Conservation (phyloP, 2,797 vertebrate species). For the Tapera naevia region DNA sequence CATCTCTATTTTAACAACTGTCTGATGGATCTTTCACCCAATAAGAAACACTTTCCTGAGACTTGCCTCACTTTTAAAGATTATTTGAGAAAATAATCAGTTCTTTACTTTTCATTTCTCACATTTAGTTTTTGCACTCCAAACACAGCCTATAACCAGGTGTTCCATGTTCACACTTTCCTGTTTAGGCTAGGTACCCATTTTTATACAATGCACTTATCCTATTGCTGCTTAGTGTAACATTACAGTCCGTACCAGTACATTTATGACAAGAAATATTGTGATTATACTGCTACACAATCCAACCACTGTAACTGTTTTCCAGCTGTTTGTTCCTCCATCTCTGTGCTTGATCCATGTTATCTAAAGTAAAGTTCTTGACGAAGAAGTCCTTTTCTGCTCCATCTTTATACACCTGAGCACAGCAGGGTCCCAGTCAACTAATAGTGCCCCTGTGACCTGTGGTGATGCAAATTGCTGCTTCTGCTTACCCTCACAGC, state of each 20-base stretch:
- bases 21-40: neutral
- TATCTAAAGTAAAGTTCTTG: neutral
- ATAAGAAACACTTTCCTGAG: neutral
- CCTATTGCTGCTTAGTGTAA: neutral
- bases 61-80: neutral
- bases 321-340: neutral
- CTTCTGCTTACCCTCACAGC: constrained; percentile 88
- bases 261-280: neutral
- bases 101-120: neutral
- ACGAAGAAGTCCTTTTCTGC: neutral
- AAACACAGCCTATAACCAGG: neutral
- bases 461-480: neutral
- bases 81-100: neutral
- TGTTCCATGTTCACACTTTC: neutral
- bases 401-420: neutral
- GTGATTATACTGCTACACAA: accelerated
- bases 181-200: neutral
- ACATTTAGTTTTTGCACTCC: neutral
- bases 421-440: neutral
- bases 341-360: neutral
- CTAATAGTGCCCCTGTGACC: neutral
- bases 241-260: neutral
- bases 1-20: neutral
- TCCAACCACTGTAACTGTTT: neutral
- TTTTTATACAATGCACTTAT: neutral